Base-by-base conservation (phyloP, 2,113 vertebrate genomes). In the Suncus etruscus region DNA sequence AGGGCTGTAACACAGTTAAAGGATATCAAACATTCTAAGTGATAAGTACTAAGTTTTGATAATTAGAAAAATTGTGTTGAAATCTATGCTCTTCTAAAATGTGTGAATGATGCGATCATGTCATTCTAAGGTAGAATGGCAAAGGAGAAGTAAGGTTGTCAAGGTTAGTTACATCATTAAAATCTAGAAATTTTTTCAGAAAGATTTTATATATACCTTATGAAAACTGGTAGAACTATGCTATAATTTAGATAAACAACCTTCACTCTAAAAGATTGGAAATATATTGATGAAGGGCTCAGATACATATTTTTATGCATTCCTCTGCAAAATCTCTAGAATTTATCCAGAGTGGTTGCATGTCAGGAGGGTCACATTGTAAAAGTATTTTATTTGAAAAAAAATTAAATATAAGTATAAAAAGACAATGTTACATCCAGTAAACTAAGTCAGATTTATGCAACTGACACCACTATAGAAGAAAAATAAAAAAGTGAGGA, bases 401-500 rank as follows among this genome's bases (percentile, higher is more conserved):
- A 20, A 91, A 94, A 88, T 76, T 69, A 75, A 68, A 83, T 63
- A 4, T 45, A 68, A 87, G 79, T 3, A 54, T 75, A 48, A 76
- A 51, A 78, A 65, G 47, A 68, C 14, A 75, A 29, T 22, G 22
- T 47, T 68, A 61, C 80, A 27, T 4, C 1, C 12, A 11, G 66
- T 14, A 16, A 32, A 18, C 4, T 1, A 50, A 25, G 12, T 39
- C n/a, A 14, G 86, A n/a, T 50, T 90, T 83, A 16, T 18, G 14
- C 39, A 74, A 4, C 83, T 80, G 61, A 74, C 45, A 94, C 69
- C 72, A 83, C 58, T 93, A 39, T 69, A 54, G 61, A 94, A 87
- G 92, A 74, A 48, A 39, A 68, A 32, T 83, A 94, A 91, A 15
- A 12, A 48, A 76, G 94, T 51, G 8, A 93, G 51, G 79, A 83